phyloP scores from a whole-genome alignment of 2,797 vertebrate species.

The Sus cebifrons region DNA sequence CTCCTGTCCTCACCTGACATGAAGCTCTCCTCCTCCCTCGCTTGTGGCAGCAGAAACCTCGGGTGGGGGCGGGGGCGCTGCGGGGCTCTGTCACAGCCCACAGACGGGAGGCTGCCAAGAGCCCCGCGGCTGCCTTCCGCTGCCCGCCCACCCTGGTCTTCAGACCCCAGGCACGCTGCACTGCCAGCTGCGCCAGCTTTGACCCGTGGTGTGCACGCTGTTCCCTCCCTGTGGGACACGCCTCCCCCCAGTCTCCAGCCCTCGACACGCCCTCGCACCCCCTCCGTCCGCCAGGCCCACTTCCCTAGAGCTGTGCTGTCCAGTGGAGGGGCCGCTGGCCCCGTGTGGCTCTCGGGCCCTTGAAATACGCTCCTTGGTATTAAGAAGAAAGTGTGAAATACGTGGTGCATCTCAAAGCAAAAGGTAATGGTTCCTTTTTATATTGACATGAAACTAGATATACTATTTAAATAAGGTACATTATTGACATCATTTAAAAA shows the following conservation, averaged over 20 bases:
- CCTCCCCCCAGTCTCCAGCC: neutral
- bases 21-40: neutral
- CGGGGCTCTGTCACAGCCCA: neutral
- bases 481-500: neutral
- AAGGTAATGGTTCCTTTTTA: slow-evolving; percentile 18
- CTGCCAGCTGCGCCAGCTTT: neutral
- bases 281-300: neutral
- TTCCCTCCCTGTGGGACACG: neutral
- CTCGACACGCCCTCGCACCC: neutral
- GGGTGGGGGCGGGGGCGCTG: neutral
- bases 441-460: slow-evolving; percentile 56
- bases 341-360: neutral
- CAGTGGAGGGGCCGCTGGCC: neutral
- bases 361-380: neutral
- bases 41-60: neutral
- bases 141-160: neutral
- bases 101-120: neutral
- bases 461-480: slow-evolving; percentile 25
- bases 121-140: neutral
- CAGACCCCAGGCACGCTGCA: neutral
- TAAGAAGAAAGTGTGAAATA: neutral
- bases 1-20: neutral
- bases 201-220: neutral
- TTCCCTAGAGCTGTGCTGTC: neutral
- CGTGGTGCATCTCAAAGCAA: slow-evolving; percentile 24